phyloP scores from a whole-genome alignment of 2,888 invertebrate genomes.

The Thalpophila matura region DNA sequence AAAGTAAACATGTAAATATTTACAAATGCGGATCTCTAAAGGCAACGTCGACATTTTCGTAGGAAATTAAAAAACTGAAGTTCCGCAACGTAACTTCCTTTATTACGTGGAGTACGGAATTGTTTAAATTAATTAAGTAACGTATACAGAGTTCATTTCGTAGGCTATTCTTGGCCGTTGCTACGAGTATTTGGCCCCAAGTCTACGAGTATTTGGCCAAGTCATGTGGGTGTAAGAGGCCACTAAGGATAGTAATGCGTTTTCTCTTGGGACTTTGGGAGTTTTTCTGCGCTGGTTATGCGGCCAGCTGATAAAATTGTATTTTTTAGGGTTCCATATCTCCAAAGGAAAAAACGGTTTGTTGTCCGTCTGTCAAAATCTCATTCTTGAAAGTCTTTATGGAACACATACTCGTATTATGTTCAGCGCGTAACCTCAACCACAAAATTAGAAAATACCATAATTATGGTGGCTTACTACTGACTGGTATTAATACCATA shows the following conservation, averaged over 20 bases:
- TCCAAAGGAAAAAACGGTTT: no score
- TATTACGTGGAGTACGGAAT: slow-evolving; percentile 73
- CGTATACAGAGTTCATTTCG: slow-evolving; percentile 52
- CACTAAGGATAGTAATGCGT: background rate
- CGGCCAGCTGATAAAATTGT: no score
- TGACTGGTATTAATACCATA: no score
- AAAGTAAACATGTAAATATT: slow-evolving; percentile 38
- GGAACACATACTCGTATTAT: no score
- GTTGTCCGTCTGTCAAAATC: no score
- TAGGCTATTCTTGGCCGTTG: slow-evolving; percentile 7
- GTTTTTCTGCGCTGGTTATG: no score
- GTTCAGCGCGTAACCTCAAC: no score
- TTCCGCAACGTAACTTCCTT: slow-evolving; percentile 67
- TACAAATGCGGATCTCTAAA: slow-evolving; percentile 43
- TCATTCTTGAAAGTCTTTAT: no score
- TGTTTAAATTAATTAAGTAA: slow-evolving; percentile 81
- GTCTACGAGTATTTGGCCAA: background rate
- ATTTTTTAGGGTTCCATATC: no score
- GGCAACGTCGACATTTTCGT: slow-evolving; percentile 52
- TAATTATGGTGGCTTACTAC: no score
- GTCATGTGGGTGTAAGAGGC: background rate
- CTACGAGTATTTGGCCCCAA: background rate
- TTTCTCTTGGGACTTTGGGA: no score
- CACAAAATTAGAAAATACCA: no score
- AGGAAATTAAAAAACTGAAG: slow-evolving; percentile 67